Evolutionary conservation across 2,888 invertebrate species (phyloP).

Genomic region (Idaea dimidiata): DNA sequence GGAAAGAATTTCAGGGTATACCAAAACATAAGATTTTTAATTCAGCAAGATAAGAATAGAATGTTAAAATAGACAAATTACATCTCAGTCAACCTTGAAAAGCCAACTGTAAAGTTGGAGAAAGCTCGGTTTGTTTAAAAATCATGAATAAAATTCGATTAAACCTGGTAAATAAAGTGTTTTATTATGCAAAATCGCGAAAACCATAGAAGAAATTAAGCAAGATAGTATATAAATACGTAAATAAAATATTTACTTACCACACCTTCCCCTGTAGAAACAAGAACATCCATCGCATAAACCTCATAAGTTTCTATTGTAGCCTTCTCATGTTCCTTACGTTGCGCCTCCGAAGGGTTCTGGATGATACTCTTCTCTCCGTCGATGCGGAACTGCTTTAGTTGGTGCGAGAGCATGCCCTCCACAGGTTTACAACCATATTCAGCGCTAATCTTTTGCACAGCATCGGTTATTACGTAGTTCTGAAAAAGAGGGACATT

Average conservation of each 20-base stretch:
- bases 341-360: slow-evolving; percentile 98
- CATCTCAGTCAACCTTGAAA: too few relatives aligned
- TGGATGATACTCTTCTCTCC: slow-evolving; percentile 92
- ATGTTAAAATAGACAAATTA: too few relatives aligned
- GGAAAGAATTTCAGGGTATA: slow-evolving; percentile 59
- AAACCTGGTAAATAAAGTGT: too few relatives aligned
- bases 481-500: slow-evolving; percentile 79
- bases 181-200: too few relatives aligned
- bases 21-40: not conserved
- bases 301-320: slow-evolving; percentile 98
- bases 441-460: slow-evolving; percentile 95
- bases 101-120: too few relatives aligned
- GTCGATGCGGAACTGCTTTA: slow-evolving; percentile 97
- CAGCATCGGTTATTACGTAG: slow-evolving; percentile 93
- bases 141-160: too few relatives aligned
- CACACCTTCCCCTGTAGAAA: slow-evolving; percentile 97
- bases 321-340: slow-evolving; percentile 98
- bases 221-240: too few relatives aligned
- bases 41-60: too few relatives aligned
- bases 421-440: slow-evolving; percentile 99
- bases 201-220: too few relatives aligned
- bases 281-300: slow-evolving; percentile 98
- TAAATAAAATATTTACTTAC: too few relatives aligned
- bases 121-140: too few relatives aligned
- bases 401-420: slow-evolving; percentile 96